Conservation (phyloP, 2,888 invertebrate genomes). For the Lasioglossum leucozonium region DNA sequence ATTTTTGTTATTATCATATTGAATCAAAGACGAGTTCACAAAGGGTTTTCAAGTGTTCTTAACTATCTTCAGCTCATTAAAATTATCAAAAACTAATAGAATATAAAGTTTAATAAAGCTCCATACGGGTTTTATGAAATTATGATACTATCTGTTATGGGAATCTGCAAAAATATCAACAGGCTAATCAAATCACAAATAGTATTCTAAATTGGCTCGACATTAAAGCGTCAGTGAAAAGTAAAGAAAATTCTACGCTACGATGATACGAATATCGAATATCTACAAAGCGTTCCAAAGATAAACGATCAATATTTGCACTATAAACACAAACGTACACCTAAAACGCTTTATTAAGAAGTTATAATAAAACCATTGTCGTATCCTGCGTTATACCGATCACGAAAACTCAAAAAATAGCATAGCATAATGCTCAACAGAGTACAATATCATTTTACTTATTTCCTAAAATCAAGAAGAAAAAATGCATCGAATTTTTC, state of each 20-base stretch:
- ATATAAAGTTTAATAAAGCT: background rate
- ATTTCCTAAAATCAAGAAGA: no score
- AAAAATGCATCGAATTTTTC: background rate
- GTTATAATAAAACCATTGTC: background rate
- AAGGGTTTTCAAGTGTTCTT: background rate
- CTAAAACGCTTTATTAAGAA: background rate
- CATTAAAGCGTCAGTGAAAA: background rate
- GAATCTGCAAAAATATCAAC: background rate
- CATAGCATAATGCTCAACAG: no score
- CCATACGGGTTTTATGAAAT: background rate
- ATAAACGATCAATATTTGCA: slow-evolving; percentile 1
- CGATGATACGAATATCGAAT: slow-evolving; percentile 3
- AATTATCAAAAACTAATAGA: background rate
- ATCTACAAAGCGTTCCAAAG: slow-evolving; percentile 1
- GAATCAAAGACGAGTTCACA: no score
- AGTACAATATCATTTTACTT: background rate
- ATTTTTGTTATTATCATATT: background rate
- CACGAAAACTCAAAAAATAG: no score
- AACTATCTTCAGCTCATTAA: background rate
- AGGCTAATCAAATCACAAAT: background rate
- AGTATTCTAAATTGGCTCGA: background rate
- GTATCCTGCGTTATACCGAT: background rate
- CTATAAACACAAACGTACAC: background rate
- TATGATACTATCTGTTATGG: background rate
- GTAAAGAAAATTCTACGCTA: background rate